These are phyloP conservation scores for Chromoteleia sp. DNA, from an alignment of 2,888 invertebrate genomes.

Conservation along the genomic window DNA sequence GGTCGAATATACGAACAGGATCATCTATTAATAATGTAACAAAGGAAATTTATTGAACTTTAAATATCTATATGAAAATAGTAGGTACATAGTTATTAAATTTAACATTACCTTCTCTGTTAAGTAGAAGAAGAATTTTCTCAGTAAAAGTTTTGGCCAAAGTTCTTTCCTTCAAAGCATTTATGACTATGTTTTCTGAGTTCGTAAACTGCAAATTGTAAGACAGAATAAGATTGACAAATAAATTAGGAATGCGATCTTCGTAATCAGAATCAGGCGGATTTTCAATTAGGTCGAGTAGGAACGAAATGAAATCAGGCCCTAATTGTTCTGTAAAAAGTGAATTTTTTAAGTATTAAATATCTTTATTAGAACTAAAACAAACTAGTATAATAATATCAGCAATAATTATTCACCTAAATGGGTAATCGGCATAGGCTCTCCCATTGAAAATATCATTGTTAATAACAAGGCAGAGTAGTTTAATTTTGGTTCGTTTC, in stretches of 20 bases:
- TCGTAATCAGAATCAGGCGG: slow-evolving; percentile 92
- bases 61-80: background rate
- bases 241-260: slow-evolving; percentile 93
- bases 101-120: slow-evolving; percentile 91
- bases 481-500: slow-evolving; percentile 91
- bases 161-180: slow-evolving; percentile 88
- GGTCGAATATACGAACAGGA: slow-evolving; percentile 93
- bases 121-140: slow-evolving; percentile 93
- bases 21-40: slow-evolving; percentile 88
- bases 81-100: background rate
- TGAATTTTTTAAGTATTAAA: background rate
- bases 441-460: slow-evolving; percentile 96
- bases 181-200: slow-evolving; percentile 89
- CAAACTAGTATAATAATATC: slow-evolving; percentile 71
- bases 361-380: background rate
- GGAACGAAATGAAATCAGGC: slow-evolving; percentile 91
- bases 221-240: slow-evolving; percentile 93
- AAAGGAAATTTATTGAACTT: background rate
- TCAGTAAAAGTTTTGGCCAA: slow-evolving; percentile 95
- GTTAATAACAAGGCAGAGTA: slow-evolving; percentile 93
- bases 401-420: slow-evolving; percentile 87
- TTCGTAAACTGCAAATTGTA: slow-evolving; percentile 94
- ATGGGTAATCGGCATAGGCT: slow-evolving; percentile 94
- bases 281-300: slow-evolving; percentile 92
- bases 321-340: slow-evolving; percentile 92